Percentiles rank a stretch among this genome's conserved stretches.
phyloP scores from a whole-genome alignment of 2,888 invertebrate genomes.

The Blera fallax region DNA sequence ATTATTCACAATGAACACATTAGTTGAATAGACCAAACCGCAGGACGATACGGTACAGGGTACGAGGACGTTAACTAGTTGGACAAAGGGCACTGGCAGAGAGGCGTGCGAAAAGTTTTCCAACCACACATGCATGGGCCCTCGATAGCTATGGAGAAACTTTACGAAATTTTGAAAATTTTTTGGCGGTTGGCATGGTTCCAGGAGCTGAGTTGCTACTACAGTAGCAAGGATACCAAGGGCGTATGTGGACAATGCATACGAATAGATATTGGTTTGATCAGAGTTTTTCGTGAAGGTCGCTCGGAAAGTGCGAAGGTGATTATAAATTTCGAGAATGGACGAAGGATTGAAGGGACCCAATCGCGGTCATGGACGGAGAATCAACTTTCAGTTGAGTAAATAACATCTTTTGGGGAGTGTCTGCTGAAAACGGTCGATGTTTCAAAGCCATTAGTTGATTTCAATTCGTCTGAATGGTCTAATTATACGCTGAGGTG shows the following conservation, averaged over 20 bases:
- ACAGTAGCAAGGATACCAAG: background rate
- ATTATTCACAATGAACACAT: slow-evolving; percentile 52
- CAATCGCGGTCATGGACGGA: background rate
- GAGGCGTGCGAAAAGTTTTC: slow-evolving; percentile 8
- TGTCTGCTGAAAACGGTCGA: background rate
- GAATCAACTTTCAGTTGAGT: background rate
- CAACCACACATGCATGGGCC: slow-evolving; percentile 15
- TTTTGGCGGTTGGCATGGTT: slow-evolving; percentile 1
- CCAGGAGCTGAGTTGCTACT: slow-evolving; percentile 14
- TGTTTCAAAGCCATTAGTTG: background rate
- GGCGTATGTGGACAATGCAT: slow-evolving; percentile 10
- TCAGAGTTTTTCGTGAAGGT: slow-evolving; percentile 21
- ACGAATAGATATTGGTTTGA: slow-evolving; percentile 25
- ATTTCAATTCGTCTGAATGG: background rate
- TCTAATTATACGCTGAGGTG: too few species aligned
- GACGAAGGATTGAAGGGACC: background rate
- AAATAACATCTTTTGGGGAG: background rate
- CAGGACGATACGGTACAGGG: background rate
- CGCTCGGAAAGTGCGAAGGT: background rate
- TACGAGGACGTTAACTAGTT: background rate
- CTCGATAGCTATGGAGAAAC: background rate
- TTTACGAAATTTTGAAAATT: slow-evolving; percentile 13
- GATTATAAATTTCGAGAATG: background rate
- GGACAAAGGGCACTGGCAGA: background rate
- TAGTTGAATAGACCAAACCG: slow-evolving; percentile 35